These are phyloP conservation scores for Popillia japonica DNA, from an alignment of 1,140 invertebrate species.

Conservation along the genomic window DNA sequence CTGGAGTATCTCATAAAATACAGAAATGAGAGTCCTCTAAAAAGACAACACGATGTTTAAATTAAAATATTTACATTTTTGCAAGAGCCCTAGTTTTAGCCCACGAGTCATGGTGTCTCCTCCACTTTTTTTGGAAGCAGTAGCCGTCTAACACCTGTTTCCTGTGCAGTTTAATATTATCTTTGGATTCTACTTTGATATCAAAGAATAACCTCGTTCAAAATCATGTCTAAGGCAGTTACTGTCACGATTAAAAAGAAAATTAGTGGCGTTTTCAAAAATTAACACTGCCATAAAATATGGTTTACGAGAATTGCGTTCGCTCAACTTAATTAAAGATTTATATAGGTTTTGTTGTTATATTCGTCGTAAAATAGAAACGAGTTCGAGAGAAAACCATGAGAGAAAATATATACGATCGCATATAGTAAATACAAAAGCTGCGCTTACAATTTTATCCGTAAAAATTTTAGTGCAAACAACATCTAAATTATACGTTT, in stretches of 20 bases:
- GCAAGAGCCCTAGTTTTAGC: background rate
- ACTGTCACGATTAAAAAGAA: conserved; percentile 14
- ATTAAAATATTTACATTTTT: too few species aligned
- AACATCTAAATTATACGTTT: conserved; percentile 29
- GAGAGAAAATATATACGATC: conserved; percentile 21
- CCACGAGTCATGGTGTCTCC: background rate
- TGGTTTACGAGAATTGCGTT: conserved; percentile 23
- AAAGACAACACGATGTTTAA: background rate
- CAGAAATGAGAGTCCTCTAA: background rate
- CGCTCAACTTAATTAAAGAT: conserved; percentile 21
- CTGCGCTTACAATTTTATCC: conserved; percentile 26
- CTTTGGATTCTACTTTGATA: background rate
- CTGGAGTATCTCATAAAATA: background rate
- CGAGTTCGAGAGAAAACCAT: conserved; percentile 14
- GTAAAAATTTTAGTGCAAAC: conserved; percentile 34
- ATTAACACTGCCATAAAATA: conserved; percentile 33
- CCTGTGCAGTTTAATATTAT: background rate
- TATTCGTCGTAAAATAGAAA: conserved; percentile 30
- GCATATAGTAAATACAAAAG: background rate
- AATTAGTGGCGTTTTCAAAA: conserved; percentile 33
- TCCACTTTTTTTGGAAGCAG: background rate
- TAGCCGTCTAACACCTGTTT: conserved; percentile 22
- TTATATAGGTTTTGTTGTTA: conserved; percentile 33
- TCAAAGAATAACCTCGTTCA: background rate
- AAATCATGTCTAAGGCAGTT: background rate